Base-by-base conservation (phyloP, 2,113 vertebrate species). In the Megatriorchis doriae region DNA sequence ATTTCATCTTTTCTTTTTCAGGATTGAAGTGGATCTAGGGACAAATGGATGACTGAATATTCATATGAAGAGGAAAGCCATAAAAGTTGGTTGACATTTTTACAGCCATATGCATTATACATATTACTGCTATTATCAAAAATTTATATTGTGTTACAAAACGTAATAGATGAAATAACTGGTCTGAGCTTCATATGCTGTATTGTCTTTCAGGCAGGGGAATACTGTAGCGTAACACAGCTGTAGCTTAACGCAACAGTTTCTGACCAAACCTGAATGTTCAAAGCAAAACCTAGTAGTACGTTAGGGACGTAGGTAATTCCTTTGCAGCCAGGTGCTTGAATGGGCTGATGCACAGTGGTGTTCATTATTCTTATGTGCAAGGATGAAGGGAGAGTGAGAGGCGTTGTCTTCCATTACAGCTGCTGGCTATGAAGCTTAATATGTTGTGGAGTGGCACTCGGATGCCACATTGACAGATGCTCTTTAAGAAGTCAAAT, bases 41-140 rank as follows among this genome's bases (percentile, higher is more conserved):
- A 97, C 59, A 71, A 96, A 98, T 92, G 96, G 97, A 95, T 98
- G 97, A 97, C 94, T 97, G 97, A 98, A 89, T 97, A 92, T 95
- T 97, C 96, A 81, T 97, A 98, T 96, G 98, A 98, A 98, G 96
- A 98, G 98, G 97, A 98, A 98, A 98, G 93, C 97, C 86, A 93
- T 98, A 97, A 98, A 98, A 97, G 98, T 98, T 88, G 42, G 98
- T 98, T 95, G 81, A 80, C 61, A 18, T 87, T 96, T 97, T 96
- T 93, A 96, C 29, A 96, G 43, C 48, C n/a, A 5, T 91, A 62
- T 94, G 53, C 52, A 45, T 94, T 88, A 82, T 62, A 66, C 19
- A 13, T 93, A 82, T 90, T 96, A 77, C 78, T 73, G 53, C 27
- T 2, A 6, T 86, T 94, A 91, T 89, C 3, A 94, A 81, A 91